Evolutionary conservation across 2,797 vertebrate species (phyloP), one percentile per base, ranked within the genome.

Genomic region (Onychomys torridus): DNA sequence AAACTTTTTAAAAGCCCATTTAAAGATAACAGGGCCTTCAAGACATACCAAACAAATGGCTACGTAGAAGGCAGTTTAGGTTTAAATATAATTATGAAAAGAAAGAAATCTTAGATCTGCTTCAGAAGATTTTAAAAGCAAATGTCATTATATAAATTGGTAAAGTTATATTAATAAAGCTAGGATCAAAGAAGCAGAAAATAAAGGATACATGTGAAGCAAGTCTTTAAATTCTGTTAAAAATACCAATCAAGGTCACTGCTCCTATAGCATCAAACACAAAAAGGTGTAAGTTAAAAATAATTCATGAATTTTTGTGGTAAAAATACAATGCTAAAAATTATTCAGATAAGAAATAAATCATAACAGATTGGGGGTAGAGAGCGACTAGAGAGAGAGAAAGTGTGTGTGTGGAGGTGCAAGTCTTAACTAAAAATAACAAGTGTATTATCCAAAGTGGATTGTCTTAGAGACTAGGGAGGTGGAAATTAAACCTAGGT

Each of bases 201-300:
- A 49, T 21, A 32, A 63, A 29, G 23, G 14, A 84, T n/a, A n/a
- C 57, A 83, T n/a, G 27, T 86, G 25, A 25, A 67, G 67, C 6
- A 52, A 86, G 84, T 69, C 46, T 69, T 86, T 69, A 69, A 69
- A 86, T 86, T 86, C 84, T 86, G 6, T 69, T 69, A 69, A 86
- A 49, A 12, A 86, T 52, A 86, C 2, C 43, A 67, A 1, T 85
- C 29, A 86, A 86, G 21, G 23, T 69, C 46, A 52, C 63, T 52
- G 34, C 16, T 69, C 43, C 43, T 49, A 34, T 27, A 86, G 34
- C 16, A 88, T 73, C n/a, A 88, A 57, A 82, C 21, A 19, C 16
- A 52, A 65, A 73, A 25, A 3, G 19, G 55, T n/a, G 17, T 57
- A 32, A 57, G 14, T 49, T n/a, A 52, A 67, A 84, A 86, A 86